Conservation (phyloP, 2,888 invertebrate genomes). For the Tineola bisselliella region DNA sequence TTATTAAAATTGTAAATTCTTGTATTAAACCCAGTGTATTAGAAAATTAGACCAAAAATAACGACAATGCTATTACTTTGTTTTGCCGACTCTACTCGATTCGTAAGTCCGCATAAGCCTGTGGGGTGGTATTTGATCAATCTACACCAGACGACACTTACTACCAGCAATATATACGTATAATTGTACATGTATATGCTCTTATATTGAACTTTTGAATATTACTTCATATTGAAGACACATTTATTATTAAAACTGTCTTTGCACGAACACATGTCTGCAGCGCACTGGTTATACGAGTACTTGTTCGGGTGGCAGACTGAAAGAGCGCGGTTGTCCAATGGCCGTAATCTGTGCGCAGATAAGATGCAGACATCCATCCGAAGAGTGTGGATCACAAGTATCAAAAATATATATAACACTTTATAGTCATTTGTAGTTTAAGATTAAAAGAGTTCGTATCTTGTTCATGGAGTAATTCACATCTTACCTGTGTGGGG, state of each 20-base stretch:
- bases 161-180: constrained; percentile 29
- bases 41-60: too few species aligned
- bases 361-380: too few species aligned
- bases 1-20: neutral
- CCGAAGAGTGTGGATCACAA: too few species aligned
- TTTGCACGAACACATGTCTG: too few species aligned
- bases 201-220: neutral
- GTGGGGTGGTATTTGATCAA: constrained; percentile 64
- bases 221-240: neutral
- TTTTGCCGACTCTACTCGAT: constrained; percentile 27
- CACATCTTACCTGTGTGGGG: neutral
- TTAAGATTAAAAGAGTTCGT: neutral
- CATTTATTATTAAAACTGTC: too few species aligned
- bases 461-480: neutral
- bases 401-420: too few species aligned
- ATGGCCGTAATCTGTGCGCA: too few species aligned
- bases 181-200: neutral
- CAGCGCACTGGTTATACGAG: too few species aligned
- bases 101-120: constrained; percentile 23
- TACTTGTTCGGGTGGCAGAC: too few species aligned
- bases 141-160: constrained; percentile 32
- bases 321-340: too few species aligned
- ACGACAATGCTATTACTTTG: too few species aligned
- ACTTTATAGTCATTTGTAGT: too few species aligned
- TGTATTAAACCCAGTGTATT: constrained; percentile 11